Percentiles rank a stretch among this genome's conserved stretches.
Conservation (phyloP, 2,888 invertebrate species). For the Leptopterna dolabrata region DNA sequence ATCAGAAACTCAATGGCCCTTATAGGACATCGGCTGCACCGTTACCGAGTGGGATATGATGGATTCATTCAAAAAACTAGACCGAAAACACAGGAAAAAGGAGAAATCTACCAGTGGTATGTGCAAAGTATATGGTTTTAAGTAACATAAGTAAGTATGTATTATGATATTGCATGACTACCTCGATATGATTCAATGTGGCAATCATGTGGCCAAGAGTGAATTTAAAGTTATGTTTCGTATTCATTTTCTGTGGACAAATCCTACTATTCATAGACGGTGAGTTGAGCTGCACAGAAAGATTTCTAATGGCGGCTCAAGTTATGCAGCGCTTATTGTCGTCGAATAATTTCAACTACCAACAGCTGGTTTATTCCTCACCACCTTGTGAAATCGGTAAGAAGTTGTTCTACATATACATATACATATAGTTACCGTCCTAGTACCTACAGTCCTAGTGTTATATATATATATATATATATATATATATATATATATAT, state of each 20-base stretch:
- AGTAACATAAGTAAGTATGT: too few species aligned
- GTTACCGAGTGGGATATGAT: slow-evolving; percentile 53
- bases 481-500: too few species aligned
- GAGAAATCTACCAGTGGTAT: not conserved
- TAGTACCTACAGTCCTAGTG: too few species aligned
- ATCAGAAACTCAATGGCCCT: not conserved
- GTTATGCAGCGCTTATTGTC: slow-evolving; percentile 25
- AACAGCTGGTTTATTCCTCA: slow-evolving; percentile 35
- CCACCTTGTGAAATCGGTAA: slow-evolving; percentile 23
- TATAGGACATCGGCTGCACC: slow-evolving; percentile 36
- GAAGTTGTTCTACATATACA: not conserved
- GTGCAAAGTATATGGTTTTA: too few species aligned
- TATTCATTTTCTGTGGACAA: too few species aligned
- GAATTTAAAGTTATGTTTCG: too few species aligned
- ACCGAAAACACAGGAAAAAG: slow-evolving; percentile 18
- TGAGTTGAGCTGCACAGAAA: not conserved
- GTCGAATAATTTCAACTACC: slow-evolving; percentile 42
- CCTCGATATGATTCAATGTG: too few species aligned
- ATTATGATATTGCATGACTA: too few species aligned
- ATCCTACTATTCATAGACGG: not conserved
- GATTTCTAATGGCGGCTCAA: slow-evolving; percentile 26
- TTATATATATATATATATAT: too few species aligned
- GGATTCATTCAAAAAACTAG: slow-evolving; percentile 50
- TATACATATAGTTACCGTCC: too few species aligned
- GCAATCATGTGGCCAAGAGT: too few species aligned